phyloP scores from a whole-genome alignment of 2,797 vertebrate species.

The Peromyscus eremicus region DNA sequence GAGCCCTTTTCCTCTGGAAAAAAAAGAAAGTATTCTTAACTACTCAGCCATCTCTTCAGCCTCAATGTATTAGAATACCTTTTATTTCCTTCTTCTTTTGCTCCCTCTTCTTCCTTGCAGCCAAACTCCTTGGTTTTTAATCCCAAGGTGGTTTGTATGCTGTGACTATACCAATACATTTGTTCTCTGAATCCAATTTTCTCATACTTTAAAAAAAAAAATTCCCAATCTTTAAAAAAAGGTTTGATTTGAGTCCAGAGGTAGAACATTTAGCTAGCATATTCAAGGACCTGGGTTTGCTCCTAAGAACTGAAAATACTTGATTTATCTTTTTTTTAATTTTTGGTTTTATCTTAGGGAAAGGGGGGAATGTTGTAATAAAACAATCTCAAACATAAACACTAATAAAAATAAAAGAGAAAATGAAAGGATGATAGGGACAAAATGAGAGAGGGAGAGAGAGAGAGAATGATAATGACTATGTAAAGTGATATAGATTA shows the following conservation, averaged over 20 bases:
- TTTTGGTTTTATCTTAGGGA: background rate
- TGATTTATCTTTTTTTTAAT: background rate
- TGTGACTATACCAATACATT: too few species aligned
- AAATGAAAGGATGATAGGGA: background rate
- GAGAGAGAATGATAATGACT: background rate
- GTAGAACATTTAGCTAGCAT: background rate
- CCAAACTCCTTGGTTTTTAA: background rate
- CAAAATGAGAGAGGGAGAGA: background rate
- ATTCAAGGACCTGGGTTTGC: background rate
- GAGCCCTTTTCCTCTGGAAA: background rate
- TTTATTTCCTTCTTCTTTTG: background rate
- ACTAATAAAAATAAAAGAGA: background rate
- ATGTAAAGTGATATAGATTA: background rate
- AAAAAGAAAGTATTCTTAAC: background rate
- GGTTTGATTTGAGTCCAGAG: background rate
- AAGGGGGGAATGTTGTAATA: background rate
- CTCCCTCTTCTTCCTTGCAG: background rate
- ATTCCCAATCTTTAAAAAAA: background rate
- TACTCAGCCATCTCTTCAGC: background rate
- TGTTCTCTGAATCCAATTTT: background rate
- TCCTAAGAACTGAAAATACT: background rate
- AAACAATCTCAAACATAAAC: background rate
- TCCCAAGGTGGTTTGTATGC: background rate
- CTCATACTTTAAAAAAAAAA: background rate
- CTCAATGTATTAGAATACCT: background rate